These are phyloP conservation scores for Physeter macrocephalus DNA, from an alignment of 2,113 vertebrate species.

Conservation along the genomic window DNA sequence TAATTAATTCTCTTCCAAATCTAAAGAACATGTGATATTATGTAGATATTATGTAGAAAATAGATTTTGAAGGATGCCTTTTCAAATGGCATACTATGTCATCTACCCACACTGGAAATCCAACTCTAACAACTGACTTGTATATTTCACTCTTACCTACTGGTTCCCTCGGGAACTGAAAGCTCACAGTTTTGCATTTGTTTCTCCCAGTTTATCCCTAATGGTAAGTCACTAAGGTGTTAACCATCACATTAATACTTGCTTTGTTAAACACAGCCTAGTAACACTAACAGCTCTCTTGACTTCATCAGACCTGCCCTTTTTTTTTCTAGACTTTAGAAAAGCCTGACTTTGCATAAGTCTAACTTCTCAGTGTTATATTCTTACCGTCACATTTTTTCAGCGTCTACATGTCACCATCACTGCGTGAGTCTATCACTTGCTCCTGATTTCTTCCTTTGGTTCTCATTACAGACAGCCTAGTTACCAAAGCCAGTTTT, in stretches of 20 bases:
- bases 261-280: background rate
- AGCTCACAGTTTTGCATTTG: background rate
- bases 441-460: background rate
- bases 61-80: fast-evolving
- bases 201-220: background rate
- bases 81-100: fast-evolving
- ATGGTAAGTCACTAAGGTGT: too few relatives aligned
- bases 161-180: background rate
- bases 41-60: background rate
- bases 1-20: background rate
- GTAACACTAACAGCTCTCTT: background rate
- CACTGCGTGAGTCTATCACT: fast-evolving
- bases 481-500: background rate
- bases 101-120: background rate
- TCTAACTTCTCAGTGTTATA: background rate
- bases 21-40: background rate
- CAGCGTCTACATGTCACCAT: fast-evolving
- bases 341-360: background rate
- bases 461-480: background rate
- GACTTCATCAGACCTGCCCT: background rate
- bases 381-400: background rate
- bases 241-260: background rate
- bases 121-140: background rate
- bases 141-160: background rate
- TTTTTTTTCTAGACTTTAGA: background rate